phyloP scores from a whole-genome alignment of 2,888 invertebrate genomes.

The Oscheius sp. region DNA sequence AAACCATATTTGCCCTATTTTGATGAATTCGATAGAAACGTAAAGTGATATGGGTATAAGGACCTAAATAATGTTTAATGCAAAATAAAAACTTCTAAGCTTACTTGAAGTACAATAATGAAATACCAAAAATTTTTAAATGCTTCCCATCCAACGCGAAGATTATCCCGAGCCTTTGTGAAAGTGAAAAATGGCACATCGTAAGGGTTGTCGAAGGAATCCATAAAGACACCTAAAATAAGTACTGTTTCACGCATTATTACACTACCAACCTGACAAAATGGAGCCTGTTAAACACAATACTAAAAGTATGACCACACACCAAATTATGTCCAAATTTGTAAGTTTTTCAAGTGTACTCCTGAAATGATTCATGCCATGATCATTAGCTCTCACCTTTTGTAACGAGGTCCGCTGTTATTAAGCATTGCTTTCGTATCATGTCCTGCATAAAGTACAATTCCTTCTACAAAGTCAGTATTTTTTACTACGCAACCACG shows the following conservation, averaged over 20 bases:
- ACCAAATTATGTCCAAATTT: constrained; percentile 77
- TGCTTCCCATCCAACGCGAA: constrained; percentile 78
- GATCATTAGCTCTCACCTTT: constrained; percentile 73
- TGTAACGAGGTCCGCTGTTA: constrained; percentile 93
- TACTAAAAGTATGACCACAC: constrained; percentile 83
- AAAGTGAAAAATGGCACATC: constrained; percentile 50
- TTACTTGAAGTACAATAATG: constrained; percentile 90
- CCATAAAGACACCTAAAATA: constrained; percentile 24
- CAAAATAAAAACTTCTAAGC: constrained; percentile 36
- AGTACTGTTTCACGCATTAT: background rate
- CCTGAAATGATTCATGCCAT: constrained; percentile 28
- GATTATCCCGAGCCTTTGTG: background rate
- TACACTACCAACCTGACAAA: constrained; percentile 74
- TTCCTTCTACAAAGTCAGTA: constrained; percentile 94
- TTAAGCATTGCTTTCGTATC: constrained; percentile 98
- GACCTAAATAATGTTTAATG: constrained; percentile 78
- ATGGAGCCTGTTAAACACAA: constrained; percentile 90
- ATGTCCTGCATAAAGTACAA: constrained; percentile 90
- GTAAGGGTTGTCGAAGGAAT: constrained; percentile 41
- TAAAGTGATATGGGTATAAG: constrained; percentile 96
- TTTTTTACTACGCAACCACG: constrained; percentile 94
- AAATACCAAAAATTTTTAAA: constrained; percentile 93
- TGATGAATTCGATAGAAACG: constrained; percentile 94
- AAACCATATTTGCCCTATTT: constrained; percentile 92
- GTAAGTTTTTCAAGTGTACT: constrained; percentile 57